These are phyloP conservation scores for Lophotriccus pileatus DNA, from an alignment of 2,797 vertebrate genomes.

Conservation along the genomic window DNA sequence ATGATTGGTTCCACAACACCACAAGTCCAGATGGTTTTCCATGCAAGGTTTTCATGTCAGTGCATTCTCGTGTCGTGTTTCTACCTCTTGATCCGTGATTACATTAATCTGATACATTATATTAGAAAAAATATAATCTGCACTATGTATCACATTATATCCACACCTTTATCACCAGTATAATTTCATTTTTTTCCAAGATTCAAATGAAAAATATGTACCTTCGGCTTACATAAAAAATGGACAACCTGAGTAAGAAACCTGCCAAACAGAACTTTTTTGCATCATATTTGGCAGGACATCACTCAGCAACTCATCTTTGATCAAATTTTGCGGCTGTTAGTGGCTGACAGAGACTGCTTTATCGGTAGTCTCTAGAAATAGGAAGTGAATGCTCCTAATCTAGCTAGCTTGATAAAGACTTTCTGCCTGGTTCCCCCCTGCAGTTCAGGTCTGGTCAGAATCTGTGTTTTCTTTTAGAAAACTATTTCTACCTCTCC, in stretches of 20 bases:
- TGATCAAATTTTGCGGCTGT: not conserved
- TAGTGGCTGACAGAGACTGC: not conserved
- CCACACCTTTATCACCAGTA: not conserved
- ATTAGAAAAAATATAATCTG: not conserved
- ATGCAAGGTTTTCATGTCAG: not conserved
- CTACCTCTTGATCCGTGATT: not conserved
- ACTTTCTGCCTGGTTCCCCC: not conserved
- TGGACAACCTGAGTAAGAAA: not conserved
- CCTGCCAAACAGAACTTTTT: not conserved
- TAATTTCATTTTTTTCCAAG: not conserved
- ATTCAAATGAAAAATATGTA: not conserved
- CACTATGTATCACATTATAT: not conserved
- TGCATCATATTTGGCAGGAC: not conserved
- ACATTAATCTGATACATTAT: not conserved
- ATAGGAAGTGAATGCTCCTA: not conserved
- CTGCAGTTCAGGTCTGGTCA: not conserved
- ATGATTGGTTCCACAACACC: not conserved
- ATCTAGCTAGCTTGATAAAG: not conserved
- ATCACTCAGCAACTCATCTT: not conserved
- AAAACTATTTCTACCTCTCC: not conserved
- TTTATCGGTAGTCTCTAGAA: not conserved
- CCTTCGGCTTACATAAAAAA: not conserved
- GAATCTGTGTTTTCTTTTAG: not conserved
- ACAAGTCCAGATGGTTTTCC: not conserved
- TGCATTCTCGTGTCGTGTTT: not conserved